Percentiles rank a stretch among this genome's conserved stretches.
These are phyloP conservation scores for Scotopteryx bipunctaria DNA, from an alignment of 2,888 invertebrate species.

Conservation along the genomic window DNA sequence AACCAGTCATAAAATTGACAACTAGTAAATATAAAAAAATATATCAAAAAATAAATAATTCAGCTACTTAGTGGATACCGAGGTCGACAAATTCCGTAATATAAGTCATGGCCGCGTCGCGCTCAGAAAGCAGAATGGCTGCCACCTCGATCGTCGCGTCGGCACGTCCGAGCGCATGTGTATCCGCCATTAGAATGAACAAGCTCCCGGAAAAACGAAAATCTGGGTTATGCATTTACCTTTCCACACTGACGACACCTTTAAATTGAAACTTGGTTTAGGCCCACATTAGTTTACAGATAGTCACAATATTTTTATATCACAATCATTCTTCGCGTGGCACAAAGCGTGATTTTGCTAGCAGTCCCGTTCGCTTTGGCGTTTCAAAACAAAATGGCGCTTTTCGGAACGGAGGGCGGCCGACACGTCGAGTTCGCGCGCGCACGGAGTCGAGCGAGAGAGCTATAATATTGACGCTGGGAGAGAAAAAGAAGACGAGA, in stretches of 20 bases:
- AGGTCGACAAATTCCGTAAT: not conserved
- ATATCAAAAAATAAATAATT: not conserved
- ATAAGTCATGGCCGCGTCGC: not conserved
- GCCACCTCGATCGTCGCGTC: too few relatives aligned
- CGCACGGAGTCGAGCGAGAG: slow-evolving; percentile 20
- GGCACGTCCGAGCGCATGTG: slow-evolving; percentile 26
- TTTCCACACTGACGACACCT: slow-evolving; percentile 11
- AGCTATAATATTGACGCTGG: not conserved
- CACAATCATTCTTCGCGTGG: slow-evolving; percentile 32
- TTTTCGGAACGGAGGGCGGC: slow-evolving; percentile 21
- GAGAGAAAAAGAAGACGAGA: slow-evolving; percentile 15
- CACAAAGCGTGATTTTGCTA: slow-evolving; percentile 34
- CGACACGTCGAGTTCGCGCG: slow-evolving; percentile 12
- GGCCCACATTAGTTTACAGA: slow-evolving; percentile 18
- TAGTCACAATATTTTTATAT: slow-evolving; percentile 24
- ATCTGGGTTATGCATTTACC: slow-evolving; percentile 19
- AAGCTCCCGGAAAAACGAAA: not conserved
- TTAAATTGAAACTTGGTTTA: slow-evolving; percentile 15
- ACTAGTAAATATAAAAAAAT: too few relatives aligned
- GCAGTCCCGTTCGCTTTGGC: slow-evolving; percentile 46
- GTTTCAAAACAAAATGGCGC: slow-evolving; percentile 45
- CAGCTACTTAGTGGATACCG: too few relatives aligned
- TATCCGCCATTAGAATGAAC: slow-evolving; percentile 23
- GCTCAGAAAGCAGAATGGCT: too few relatives aligned
- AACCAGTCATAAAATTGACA: too few relatives aligned